A percentile compares a stretch with the other conserved stretches of the same genome.
Evolutionary conservation across 1,140 invertebrate species (phyloP).

Genomic region (Cyrtorhinus lividipennis): DNA sequence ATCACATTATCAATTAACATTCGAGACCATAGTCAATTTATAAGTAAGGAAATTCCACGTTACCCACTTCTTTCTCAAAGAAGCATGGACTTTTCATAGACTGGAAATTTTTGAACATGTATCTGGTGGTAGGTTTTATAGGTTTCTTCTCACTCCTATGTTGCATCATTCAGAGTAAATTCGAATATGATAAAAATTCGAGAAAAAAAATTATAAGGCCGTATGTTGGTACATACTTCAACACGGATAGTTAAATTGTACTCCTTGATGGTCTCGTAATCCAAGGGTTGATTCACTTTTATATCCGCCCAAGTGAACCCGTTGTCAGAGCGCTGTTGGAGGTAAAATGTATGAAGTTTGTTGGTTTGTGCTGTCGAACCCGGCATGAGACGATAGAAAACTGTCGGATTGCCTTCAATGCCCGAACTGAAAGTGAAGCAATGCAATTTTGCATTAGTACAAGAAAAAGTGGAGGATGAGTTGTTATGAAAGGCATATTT

Average conservation of each 20-base stretch:
- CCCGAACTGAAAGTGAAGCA: slow-evolving; percentile 56
- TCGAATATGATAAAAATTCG: too few relatives aligned
- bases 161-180: too few relatives aligned
- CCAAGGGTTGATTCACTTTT: slow-evolving; percentile 88
- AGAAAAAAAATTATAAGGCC: too few relatives aligned
- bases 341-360: slow-evolving; percentile 88
- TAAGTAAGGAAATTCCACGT: too few relatives aligned
- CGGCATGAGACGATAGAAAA: slow-evolving; percentile 87
- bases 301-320: slow-evolving; percentile 87
- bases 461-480: slow-evolving; percentile 1
- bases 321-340: slow-evolving; percentile 80
- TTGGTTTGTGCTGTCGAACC: slow-evolving; percentile 90
- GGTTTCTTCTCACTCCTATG: too few relatives aligned
- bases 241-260: slow-evolving; percentile 92
- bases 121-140: too few relatives aligned
- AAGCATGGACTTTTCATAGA: too few relatives aligned
- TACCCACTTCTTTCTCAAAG: too few relatives aligned
- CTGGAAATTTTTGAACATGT: too few relatives aligned
- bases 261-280: slow-evolving; percentile 89
- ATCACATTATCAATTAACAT: too few relatives aligned
- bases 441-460: neutral
- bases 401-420: slow-evolving; percentile 87
- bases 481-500: neutral
- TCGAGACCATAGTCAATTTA: too few relatives aligned
- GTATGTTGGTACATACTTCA: slow-evolving; percentile 77